Evolutionary conservation across 2,888 invertebrate species (phyloP).

Genomic region (Drosophila kuntzei): DNA sequence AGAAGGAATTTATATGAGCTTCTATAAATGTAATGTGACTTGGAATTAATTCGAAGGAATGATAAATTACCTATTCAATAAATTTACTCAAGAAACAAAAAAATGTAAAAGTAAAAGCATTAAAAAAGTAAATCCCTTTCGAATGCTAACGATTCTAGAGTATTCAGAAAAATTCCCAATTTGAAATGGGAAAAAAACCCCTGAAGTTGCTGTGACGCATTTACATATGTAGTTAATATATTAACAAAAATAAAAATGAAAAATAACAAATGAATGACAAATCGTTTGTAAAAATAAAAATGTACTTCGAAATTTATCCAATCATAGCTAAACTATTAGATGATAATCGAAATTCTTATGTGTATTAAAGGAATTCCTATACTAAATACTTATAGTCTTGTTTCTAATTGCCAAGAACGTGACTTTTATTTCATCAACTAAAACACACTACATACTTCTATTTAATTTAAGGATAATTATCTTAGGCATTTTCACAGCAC

Average conservation of each 20-base stretch:
- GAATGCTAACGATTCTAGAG: background rate
- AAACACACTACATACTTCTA: too few species aligned
- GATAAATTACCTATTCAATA: background rate
- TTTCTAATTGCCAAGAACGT: too few species aligned
- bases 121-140: background rate
- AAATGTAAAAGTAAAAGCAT: background rate
- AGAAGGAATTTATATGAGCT: too few species aligned
- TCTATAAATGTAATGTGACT: background rate
- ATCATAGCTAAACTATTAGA: too few species aligned
- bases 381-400: too few species aligned
- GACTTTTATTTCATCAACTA: too few species aligned
- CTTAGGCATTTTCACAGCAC: too few species aligned
- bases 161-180: conserved; percentile 5
- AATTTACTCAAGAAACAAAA: background rate
- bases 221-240: background rate
- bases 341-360: too few species aligned
- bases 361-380: too few species aligned
- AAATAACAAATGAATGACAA: conserved; percentile 20
- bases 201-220: conserved; percentile 23
- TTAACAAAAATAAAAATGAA: background rate
- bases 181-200: conserved; percentile 24
- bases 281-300: background rate
- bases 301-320: too few species aligned
- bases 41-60: background rate
- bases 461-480: too few species aligned